Evolutionary conservation across 2,113 vertebrate genomes (phyloP).

Genomic region (Microcebus lehilahytsara): DNA sequence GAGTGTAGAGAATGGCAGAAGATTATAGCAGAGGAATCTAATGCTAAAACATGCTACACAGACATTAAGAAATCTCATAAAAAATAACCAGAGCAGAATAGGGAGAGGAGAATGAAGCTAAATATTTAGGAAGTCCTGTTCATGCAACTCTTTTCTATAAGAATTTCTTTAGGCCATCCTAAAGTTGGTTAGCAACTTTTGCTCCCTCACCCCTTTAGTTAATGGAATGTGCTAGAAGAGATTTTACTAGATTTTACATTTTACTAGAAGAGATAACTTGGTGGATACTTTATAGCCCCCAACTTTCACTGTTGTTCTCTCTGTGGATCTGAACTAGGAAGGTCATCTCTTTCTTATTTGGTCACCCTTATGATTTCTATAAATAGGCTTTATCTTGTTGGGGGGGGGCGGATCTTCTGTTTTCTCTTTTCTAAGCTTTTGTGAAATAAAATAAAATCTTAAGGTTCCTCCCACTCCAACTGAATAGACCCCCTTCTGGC

Average conservation of each 20-base stretch:
- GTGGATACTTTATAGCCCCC: fast-evolving
- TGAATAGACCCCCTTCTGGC: too few relatives aligned
- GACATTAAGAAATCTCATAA: not conserved
- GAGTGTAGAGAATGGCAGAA: not conserved
- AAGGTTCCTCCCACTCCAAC: too few relatives aligned
- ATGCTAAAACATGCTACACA: not conserved
- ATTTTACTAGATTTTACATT: too few relatives aligned
- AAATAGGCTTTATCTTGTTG: not conserved
- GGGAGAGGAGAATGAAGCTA: not conserved
- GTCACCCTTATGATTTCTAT: not conserved
- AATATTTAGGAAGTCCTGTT: not conserved
- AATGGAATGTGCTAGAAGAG: too few relatives aligned
- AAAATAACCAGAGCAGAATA: not conserved
- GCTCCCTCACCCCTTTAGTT: not conserved
- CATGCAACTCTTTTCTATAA: not conserved
- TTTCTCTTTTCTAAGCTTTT: not conserved
- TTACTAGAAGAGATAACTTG: not conserved
- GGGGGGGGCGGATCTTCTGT: not conserved
- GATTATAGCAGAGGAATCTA: not conserved
- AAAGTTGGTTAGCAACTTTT: not conserved
- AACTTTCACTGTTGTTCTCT: not conserved
- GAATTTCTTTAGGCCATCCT: not conserved
- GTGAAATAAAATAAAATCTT: too few relatives aligned
- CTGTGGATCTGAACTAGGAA: not conserved
- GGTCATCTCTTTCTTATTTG: not conserved